Evolutionary conservation across 2,797 vertebrate species (phyloP).

Genomic region (Clarias laeviceps): DNA sequence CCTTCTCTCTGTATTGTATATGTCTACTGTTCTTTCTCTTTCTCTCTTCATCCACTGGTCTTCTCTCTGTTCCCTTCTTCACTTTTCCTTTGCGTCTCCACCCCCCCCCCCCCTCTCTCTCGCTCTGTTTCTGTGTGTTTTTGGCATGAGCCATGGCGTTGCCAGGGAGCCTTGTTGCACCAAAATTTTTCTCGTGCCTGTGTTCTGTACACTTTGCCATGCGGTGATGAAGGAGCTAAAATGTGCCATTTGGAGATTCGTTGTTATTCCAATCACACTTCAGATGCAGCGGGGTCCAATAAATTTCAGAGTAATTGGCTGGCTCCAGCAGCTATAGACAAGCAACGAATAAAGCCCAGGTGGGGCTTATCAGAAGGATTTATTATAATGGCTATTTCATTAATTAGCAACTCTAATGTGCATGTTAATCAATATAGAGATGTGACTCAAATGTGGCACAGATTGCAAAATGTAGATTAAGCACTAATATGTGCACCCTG

Average conservation of each 20-base stretch:
- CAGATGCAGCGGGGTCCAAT: slow-evolving; percentile 75
- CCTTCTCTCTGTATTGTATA: slow-evolving; percentile 52
- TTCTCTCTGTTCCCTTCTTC: neutral
- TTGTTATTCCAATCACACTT: slow-evolving; percentile 84
- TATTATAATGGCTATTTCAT: slow-evolving; percentile 71
- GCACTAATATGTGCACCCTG: slow-evolving; percentile 33
- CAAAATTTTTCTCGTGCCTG: slow-evolving; percentile 58
- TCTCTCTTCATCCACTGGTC: slow-evolving; percentile 27
- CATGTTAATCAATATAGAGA: slow-evolving; percentile 65
- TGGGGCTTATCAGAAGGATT: slow-evolving; percentile 67
- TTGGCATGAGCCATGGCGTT: slow-evolving; percentile 34
- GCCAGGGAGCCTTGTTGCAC: slow-evolving; percentile 61
- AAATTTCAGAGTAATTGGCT: slow-evolving; percentile 81
- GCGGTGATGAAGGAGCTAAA: slow-evolving; percentile 69
- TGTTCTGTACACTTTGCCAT: slow-evolving; percentile 55
- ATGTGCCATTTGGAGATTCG: slow-evolving; percentile 71
- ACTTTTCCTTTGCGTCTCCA: too few species aligned
- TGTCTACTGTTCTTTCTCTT: slow-evolving; percentile 49
- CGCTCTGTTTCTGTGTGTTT: slow-evolving; percentile 54
- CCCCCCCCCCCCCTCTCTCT: slow-evolving; percentile 26
- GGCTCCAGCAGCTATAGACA: slow-evolving; percentile 71
- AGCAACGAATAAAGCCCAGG: slow-evolving; percentile 61
- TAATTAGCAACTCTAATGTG: slow-evolving; percentile 75
- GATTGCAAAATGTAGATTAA: slow-evolving; percentile 52
- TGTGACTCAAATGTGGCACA: slow-evolving; percentile 58